These are phyloP conservation scores for Cheiracanthium punctorium DNA, from an alignment of 2,888 invertebrate species.

Conservation along the genomic window DNA sequence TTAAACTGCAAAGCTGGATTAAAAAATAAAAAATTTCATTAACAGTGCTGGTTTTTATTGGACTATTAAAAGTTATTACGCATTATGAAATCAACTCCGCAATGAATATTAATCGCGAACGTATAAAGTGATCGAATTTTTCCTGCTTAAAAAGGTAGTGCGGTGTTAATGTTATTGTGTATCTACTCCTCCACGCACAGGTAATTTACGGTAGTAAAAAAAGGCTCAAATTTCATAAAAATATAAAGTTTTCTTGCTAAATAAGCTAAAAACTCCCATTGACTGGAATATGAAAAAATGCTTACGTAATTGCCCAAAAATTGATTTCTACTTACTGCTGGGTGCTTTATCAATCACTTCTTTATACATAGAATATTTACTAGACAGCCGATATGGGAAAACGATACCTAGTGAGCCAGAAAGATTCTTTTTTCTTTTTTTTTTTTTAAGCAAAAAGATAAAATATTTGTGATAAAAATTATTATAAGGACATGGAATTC, in stretches of 20 bases:
- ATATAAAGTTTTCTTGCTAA: neutral
- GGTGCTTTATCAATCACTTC: neutral
- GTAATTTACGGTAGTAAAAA: neutral
- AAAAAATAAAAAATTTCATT: neutral
- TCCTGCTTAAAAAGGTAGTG: neutral
- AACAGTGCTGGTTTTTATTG: neutral
- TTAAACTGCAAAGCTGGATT: neutral
- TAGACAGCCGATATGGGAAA: slow-evolving; percentile 43
- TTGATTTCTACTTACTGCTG: slow-evolving; percentile 13
- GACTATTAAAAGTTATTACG: neutral
- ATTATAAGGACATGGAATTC: neutral
- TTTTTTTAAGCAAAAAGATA: neutral
- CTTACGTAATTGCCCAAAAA: slow-evolving; percentile 13
- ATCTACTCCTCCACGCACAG: neutral
- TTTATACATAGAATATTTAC: slow-evolving; percentile 33
- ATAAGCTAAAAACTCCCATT: neutral
- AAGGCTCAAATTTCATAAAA: neutral
- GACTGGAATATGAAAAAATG: slow-evolving; percentile 3
- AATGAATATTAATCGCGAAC: neutral
- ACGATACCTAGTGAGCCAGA: slow-evolving; percentile 31
- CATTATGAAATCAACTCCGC: neutral
- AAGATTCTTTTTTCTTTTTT: neutral
- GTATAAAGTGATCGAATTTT: neutral
- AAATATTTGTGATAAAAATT: slow-evolving; percentile 13
- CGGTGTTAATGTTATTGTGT: neutral